Base-by-base conservation (phyloP, 2,113 vertebrate genomes). In the Peucedramus taeniatus region DNA sequence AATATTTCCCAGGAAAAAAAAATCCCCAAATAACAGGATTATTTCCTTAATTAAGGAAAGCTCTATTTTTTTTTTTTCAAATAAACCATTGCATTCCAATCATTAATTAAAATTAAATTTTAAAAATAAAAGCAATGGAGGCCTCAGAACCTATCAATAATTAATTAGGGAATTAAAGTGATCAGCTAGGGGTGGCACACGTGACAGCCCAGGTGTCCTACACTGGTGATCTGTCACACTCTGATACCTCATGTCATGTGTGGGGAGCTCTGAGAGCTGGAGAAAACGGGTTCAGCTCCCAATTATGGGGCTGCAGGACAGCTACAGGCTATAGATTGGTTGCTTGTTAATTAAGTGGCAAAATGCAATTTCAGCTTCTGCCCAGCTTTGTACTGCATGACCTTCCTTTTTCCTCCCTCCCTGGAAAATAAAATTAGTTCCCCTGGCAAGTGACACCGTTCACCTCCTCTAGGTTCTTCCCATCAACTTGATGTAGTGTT, bases 301-400 rank as follows among this genome's bases (percentile, higher is more conserved):
- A 92, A n/a, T 84, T 94, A 83, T 13, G 53, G 40, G 83, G 72
- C 60, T 92, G 68, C 64, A 92, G 57, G 69, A 96, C 79, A 90
- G 56, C 76, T 81, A 82, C 72, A 84, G 69, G 72, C 68, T 86
- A 81, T 39, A 75, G 64, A 87, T 70, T 66, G 70, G 64, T 37
- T 83, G 57, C 27, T 68, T 47, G 85, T 72, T 96, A 96, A 96
- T 92, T 96, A 94, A 92, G 53, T 57, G 56, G 79, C 69, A 78
- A 83, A 94, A 92, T 39, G 76, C 53, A 94, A 56, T 93, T 93
- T 79, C 87, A 93, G 68, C 53, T 44, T 94, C 65, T 96, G 93
- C 40, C 68, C n/a, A 75, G 53, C 61, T 92, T 92, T 84, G 60
- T 86, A 28, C 49, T 21, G 61, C 37, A 33, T 84, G 90, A 96